Evolutionary conservation across 2,113 vertebrate genomes (phyloP), one percentile per base, ranked within the genome.

Genomic region (Hydrochoerus hydrochaeris): DNA sequence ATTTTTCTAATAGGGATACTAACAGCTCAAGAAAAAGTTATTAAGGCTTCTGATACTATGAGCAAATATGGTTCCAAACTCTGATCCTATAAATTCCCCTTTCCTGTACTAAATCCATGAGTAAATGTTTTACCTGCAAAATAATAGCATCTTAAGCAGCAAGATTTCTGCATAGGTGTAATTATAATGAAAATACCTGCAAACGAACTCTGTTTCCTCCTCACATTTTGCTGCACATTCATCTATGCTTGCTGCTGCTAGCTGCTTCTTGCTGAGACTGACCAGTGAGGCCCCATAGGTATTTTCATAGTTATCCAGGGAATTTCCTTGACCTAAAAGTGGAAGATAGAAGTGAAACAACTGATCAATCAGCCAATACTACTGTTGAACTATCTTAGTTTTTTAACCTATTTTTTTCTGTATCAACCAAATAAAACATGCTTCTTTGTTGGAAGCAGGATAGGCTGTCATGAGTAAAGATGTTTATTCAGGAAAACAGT

Each of bases 151-250:
- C 54, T 26, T 20, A 0, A 11, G 9, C 5, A 22, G 22, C 19
- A 32, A 11, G 38, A 1, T 30, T 2, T 13, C 52, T 24, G 38
- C 0, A 0, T 0, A 1, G 41, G 46, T 19, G 49, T 62, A 5
- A 3, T 1, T 28, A 5, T 71, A 16, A 0, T 7, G 38, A 44
- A 67, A 65, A 91, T 98, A 99, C 99, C 98, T 99, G 98, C 99
- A 99, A 17, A n/a, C 35, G 60, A 99, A 98, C 6, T 71, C 93
- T 16, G 78, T 94, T 91, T 99, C 99, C 44, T 13, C 81, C 91
- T 99, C 98, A 90, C 99, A 99, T 88, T 96, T 98, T 0, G 77
- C 71, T 0, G 97, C 98, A 57, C 99, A 99, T 44, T 98, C 98
- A 0, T 78, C 86, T 54, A 97, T 26, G 24, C 94, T 97, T 16